Evolutionary conservation across 2,888 invertebrate species (phyloP).

Genomic region (Flabesymbios commensalis): DNA sequence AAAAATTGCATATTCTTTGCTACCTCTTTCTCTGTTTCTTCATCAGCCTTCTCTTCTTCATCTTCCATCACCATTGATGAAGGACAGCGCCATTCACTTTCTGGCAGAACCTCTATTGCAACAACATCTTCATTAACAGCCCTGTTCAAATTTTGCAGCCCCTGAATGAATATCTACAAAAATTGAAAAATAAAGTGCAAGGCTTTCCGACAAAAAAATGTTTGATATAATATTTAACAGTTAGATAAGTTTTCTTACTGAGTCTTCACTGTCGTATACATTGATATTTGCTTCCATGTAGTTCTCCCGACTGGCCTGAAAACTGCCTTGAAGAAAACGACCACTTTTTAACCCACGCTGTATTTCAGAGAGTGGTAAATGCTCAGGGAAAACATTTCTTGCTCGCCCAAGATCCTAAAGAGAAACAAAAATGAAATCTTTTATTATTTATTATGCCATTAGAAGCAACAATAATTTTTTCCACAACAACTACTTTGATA

Average conservation of each 20-base stretch:
- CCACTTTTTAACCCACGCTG: slow-evolving; percentile 80
- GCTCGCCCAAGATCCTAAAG: not conserved
- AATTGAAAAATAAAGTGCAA: too few species aligned
- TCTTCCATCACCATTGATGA: slow-evolving; percentile 68
- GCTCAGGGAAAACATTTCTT: slow-evolving; percentile 69
- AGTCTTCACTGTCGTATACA: slow-evolving; percentile 68
- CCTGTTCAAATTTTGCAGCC: slow-evolving; percentile 72
- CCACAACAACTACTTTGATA: too few species aligned
- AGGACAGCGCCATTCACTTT: slow-evolving; percentile 88
- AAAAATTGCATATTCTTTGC: not conserved
- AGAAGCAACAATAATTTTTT: too few species aligned
- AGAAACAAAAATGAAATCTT: not conserved
- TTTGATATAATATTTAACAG: too few species aligned
- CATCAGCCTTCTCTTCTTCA: slow-evolving; percentile 60
- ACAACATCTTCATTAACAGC: slow-evolving; percentile 94
- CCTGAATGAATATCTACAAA: slow-evolving; percentile 51
- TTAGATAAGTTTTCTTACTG: slow-evolving; percentile 14
- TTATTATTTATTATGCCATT: too few species aligned
- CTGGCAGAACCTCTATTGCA: slow-evolving; percentile 84
- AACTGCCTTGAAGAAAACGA: slow-evolving; percentile 74
- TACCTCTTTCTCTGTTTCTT: slow-evolving; percentile 53
- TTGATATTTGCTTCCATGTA: slow-evolving; percentile 88
- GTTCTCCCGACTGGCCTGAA: slow-evolving; percentile 83
- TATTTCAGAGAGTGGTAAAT: slow-evolving; percentile 77
- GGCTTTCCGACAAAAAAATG: too few species aligned